Evolutionary conservation across 2,113 vertebrate species (phyloP), one percentile per base, ranked within the genome.

Genomic region (Irena cyanogastra): DNA sequence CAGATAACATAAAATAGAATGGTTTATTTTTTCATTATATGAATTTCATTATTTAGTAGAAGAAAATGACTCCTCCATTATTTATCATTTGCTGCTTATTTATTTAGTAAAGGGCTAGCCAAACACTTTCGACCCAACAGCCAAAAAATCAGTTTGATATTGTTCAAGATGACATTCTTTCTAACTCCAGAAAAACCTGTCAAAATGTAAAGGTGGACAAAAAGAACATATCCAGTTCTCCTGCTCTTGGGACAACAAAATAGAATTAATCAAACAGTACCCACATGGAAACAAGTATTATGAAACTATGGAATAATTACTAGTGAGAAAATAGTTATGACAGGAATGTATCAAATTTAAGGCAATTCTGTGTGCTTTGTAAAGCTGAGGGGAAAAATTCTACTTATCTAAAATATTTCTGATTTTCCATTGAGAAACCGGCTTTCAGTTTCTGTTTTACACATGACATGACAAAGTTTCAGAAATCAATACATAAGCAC

Each of bases 21-120:
- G n/a, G n/a, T 85, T 92, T 95, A 60, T 89, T 91, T 95, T 95
- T 95, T 91, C 81, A 87, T 93, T 94, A 87, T 50, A 54, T 35
- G 81, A 71, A 91, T 95, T 97, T 63, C 81, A 95, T 94, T 95
- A 94, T 95, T 96, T 91, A 95, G 87, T 61, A 94, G 87, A 82
- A 78, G 75, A 85, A 94, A 95, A 94, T 93, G n/a, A 94, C 81
- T 90, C 23, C 45, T 96, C 30, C 41, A 95, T 96, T 96, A 96
- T 97, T 96, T 93, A 95, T 79, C 31, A 64, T 64, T 53, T 53
- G 47, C 47, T 78, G 19, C 19, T 89, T 91, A 93, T 72, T 95
- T 95, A 94, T 97, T 96, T 93, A 95, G 53, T n/a, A 76, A 57
- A 79, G 45, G 45, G 20, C 30, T 64, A 84, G 89, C 44, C 77